Conservation (phyloP, 2,113 vertebrate species). For the Cebidichthys violaceus region DNA sequence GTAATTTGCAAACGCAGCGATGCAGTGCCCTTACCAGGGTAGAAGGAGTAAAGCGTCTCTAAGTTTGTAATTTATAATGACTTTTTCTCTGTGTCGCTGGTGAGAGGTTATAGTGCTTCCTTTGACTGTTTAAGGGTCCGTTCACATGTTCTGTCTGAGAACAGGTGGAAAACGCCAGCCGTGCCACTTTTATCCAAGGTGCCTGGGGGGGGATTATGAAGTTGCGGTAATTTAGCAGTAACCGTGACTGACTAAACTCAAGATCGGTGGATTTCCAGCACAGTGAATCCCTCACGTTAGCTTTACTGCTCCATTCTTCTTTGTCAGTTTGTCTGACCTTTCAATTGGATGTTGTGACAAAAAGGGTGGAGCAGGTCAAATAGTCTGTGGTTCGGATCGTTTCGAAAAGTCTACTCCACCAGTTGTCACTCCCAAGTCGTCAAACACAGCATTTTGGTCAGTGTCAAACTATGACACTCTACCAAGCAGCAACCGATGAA, state of each 20-base stretch:
- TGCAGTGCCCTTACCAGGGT: slow-evolving; percentile 59
- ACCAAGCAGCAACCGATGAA: not conserved
- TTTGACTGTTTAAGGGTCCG: slow-evolving; percentile 54
- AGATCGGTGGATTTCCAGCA: not conserved
- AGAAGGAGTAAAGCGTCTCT: slow-evolving; percentile 68
- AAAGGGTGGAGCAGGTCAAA: not conserved
- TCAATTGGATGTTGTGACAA: not conserved
- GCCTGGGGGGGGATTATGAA: not conserved
- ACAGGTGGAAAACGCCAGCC: too few species aligned
- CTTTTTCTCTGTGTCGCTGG: slow-evolving; percentile 67
- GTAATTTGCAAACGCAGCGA: slow-evolving; percentile 75
- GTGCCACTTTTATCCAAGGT: too few species aligned
- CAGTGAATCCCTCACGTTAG: not conserved
- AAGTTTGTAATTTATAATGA: slow-evolving; percentile 78
- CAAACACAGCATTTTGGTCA: not conserved
- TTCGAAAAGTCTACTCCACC: not conserved
- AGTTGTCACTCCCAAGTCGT: not conserved
- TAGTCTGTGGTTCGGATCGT: not conserved
- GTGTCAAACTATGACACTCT: too few species aligned
- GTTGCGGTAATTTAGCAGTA: not conserved
- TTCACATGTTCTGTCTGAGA: not conserved
- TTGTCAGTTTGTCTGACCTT: not conserved
- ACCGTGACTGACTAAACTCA: not conserved
- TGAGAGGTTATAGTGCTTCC: slow-evolving; percentile 67
- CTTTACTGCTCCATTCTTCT: not conserved